Base-by-base conservation (phyloP, 1,140 invertebrate species). In the Cherax destructor region DNA sequence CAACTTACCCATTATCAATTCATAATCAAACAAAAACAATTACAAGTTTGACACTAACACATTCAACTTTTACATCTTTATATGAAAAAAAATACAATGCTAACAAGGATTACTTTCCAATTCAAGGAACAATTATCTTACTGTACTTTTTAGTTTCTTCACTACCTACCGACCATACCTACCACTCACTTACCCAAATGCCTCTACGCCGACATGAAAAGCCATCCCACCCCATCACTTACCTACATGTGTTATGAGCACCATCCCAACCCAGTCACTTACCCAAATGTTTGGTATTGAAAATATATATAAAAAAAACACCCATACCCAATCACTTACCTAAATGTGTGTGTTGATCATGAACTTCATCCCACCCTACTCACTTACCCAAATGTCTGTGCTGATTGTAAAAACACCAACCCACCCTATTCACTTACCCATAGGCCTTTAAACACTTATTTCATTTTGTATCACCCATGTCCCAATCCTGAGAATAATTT, bases 1-100 rank as follows among this genome's bases (percentile, higher is more conserved):
- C 88, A 88, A 92, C 91, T 88, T 88, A 92, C 91, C 78, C 91
- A 88, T 83, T 59, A 88, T 80, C 78, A 81, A 87, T 83, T 87
- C 79, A 61, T 89, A 49, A 49, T 59, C 77, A 72, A 83, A 85
- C 21, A 81, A 76, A 69, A 83, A 86, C 13, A 83, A 80, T 72
- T 49, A n/a, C 56, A 76, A 86, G 69, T 61, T 50, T 85, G 83
- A 88, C 77, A 80, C 86, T 76, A 88, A 88, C 4, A 78, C 50
- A 78, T 59, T 80, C 77, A 61, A 79, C 65, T 72, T 61, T 41
- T 85, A 85, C 21, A 72, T 41, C 69, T 61, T 61, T 47, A 85
- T 85, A 18, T 41, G 30, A 41, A 41, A 72, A 30, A 24, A 85
- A 49, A 69, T 21, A 72, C 30, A 72, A 85, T n/a, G n/a, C 69